phyloP scores from a whole-genome alignment of 1,140 invertebrate species.

The Homarus americanus region DNA sequence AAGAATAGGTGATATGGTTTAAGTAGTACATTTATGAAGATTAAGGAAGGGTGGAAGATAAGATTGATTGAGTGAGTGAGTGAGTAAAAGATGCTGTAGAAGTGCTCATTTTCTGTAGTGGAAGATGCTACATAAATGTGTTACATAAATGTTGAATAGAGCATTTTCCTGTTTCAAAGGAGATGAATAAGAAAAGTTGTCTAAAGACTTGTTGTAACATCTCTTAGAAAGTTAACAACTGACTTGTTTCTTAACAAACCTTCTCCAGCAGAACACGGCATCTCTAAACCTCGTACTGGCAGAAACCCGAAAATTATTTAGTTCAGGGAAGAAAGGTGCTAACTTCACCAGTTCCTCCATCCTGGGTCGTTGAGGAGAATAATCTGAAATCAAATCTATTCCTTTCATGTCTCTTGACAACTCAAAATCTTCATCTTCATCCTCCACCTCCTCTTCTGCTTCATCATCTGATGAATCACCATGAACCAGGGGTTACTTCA shows the following conservation, averaged over 20 bases:
- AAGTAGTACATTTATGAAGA: too few species aligned
- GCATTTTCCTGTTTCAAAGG: too few species aligned
- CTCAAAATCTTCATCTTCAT: conserved; percentile 57
- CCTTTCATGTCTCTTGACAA: conserved; percentile 12
- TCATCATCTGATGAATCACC: conserved; percentile 75
- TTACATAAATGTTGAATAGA: too few species aligned
- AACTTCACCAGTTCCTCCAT: conserved; percentile 62
- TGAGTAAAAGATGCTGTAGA: too few species aligned
- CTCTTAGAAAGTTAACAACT: not conserved
- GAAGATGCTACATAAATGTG: too few species aligned
- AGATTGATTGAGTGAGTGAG: too few species aligned
- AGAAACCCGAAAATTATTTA: conserved; percentile 48
- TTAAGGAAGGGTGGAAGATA: too few species aligned
- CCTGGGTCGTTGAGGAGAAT: conserved; percentile 64
- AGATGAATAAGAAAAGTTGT: too few species aligned
- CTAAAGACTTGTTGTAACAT: not conserved
- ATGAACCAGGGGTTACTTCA: conserved; percentile 29
- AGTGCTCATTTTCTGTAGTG: too few species aligned
- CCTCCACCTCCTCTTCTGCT: conserved; percentile 45
- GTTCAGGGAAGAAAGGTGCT: conserved; percentile 46
- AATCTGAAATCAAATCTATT: conserved; percentile 55
- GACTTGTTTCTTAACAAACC: conserved; percentile 46
- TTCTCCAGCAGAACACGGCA: conserved; percentile 5
- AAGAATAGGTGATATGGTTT: too few species aligned
- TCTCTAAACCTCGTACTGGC: conserved; percentile 56